Base-by-base conservation (phyloP, 1,140 invertebrate genomes). In the Hesperophylax magnus region DNA sequence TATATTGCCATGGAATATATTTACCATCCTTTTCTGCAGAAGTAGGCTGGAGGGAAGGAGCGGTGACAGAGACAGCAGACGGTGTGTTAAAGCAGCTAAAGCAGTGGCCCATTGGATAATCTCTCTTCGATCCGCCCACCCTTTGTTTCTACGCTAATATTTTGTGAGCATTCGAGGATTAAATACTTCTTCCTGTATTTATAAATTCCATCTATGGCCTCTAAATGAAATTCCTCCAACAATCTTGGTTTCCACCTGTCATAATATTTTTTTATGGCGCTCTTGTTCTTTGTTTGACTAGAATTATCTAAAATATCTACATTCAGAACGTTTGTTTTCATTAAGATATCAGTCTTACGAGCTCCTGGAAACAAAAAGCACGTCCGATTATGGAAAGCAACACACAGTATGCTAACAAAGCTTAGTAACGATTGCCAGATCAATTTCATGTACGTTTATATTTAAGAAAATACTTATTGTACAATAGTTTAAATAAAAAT, bases 61-160 rank as follows among this genome's bases (percentile, higher is more conserved):
- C 86, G 87, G 90, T 87, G 88, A 88, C 88, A 91, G 92, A 89
- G 90, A 88, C 89, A 91, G 91, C 88, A 84, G 88, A 85, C 89
- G 93, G 92, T 90, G 92, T 91, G 91, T 93, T 93, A 87, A 94
- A 94, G 89, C 94, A 95, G 86, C 93, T 93, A 86, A 93, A 91
- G 90, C 93, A 94, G 91, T 94, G 94, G 93, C 93, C 93, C 94
- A 95, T 94, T 94, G 91, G 93, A 93, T 85, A 89, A 85, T 86
- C 85, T 83, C 79, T 81, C 54, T 65, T 76, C 77, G 24, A 31
- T 60, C 65, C 71, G 58, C 61, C 74, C 78, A 65, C 69, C 79
- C 75, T 61, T 77, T 81, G 71, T 77, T 69, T 60, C 34, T 79
- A 22, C 58, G 20, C 78, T 63, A 75, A 60, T 75, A 11, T 52